These are phyloP conservation scores for Acrocephalus arundinaceus DNA, from an alignment of 2,113 vertebrate species.

Conservation along the genomic window DNA sequence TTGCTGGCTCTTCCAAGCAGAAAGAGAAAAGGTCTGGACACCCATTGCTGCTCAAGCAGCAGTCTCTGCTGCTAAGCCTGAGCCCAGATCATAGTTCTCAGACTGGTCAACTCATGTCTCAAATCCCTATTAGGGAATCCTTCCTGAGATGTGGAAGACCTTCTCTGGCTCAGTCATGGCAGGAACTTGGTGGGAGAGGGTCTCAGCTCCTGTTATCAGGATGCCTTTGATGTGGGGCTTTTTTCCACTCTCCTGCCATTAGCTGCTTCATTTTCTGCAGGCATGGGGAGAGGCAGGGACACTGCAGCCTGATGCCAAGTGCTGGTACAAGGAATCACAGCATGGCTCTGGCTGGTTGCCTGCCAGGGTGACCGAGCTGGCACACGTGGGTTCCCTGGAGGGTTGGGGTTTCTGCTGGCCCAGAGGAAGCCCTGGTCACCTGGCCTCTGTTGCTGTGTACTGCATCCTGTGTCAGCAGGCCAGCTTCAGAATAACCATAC, in stretches of 20 bases:
- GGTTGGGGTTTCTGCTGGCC: not conserved
- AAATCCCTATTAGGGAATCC: accelerated
- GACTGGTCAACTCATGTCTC: not conserved
- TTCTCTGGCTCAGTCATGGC: not conserved
- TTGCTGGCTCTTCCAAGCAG: not conserved
- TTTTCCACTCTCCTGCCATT: not conserved
- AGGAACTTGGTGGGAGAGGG: not conserved
- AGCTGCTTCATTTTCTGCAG: not conserved
- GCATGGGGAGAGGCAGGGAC: not conserved
- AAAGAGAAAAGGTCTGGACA: not conserved
- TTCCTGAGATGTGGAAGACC: not conserved
- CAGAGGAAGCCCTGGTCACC: not conserved
- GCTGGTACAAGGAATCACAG: accelerated
- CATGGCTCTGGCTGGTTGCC: not conserved
- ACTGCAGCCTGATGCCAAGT: not conserved
- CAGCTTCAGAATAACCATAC: not conserved
- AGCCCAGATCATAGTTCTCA: not conserved
- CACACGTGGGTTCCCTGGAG: accelerated
- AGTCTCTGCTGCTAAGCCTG: not conserved
- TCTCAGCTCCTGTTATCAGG: not conserved
- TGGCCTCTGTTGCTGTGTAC: accelerated
- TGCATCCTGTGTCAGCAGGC: not conserved
- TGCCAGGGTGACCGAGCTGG: not conserved
- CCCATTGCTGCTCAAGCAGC: not conserved
- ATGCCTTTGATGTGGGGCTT: not conserved